Conservation (phyloP, 1,140 invertebrate species). For the Hormaphis cornu region DNA sequence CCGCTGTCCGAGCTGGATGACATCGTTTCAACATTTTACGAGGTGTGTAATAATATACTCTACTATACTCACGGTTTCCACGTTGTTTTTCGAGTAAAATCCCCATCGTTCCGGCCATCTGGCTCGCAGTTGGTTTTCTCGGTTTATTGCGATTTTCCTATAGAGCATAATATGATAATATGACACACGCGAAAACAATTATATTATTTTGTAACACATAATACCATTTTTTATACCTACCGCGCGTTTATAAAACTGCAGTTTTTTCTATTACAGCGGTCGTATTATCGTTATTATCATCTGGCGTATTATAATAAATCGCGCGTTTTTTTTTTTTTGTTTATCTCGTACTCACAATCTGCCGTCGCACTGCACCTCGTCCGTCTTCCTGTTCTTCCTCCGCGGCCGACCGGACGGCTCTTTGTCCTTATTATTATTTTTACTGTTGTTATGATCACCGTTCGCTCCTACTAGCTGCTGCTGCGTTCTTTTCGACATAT, state of each 20-base stretch:
- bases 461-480: neutral
- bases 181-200: no score
- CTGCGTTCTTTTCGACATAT: no score
- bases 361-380: constrained; percentile 32
- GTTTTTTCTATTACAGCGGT: no score
- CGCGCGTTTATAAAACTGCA: no score
- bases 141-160: constrained; percentile 41
- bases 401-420: neutral
- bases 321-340: no score
- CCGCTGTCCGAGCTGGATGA: no score
- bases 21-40: no score
- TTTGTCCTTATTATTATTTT: neutral
- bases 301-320: no score
- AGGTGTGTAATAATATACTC: neutral
- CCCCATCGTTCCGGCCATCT: constrained; percentile 40
- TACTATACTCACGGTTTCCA: constrained; percentile 38
- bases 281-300: no score
- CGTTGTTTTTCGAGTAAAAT: constrained; percentile 39
- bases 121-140: constrained; percentile 38
- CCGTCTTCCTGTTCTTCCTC: constrained; percentile 10
- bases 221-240: no score
- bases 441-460: neutral
- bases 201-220: no score
- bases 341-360: constrained; percentile 25
- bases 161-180: constrained; percentile 32